Evolutionary conservation across 2,888 invertebrate genomes (phyloP).

Genomic region (Allacma fusca): DNA sequence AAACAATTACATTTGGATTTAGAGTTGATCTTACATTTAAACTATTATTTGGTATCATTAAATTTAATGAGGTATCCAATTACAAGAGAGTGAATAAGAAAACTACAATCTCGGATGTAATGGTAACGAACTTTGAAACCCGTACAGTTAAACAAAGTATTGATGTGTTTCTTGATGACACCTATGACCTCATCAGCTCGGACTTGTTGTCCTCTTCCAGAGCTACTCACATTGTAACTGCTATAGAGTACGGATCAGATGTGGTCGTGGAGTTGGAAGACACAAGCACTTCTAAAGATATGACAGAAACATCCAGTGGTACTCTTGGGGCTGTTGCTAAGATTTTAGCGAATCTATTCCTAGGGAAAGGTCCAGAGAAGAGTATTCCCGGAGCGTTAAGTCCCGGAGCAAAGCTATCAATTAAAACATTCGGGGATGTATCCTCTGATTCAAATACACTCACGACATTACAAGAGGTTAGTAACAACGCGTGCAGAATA

Average conservation of each 20-base stretch:
- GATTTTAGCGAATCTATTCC: not conserved
- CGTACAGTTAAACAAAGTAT: not conserved
- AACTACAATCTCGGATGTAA: not conserved
- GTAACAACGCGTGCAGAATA: too few relatives aligned
- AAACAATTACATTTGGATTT: constrained; percentile 1
- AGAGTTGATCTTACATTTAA: not conserved
- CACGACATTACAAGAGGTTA: not conserved
- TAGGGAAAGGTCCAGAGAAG: not conserved
- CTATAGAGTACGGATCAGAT: constrained; percentile 18
- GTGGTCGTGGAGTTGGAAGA: not conserved
- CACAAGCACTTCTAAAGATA: not conserved
- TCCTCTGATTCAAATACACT: not conserved
- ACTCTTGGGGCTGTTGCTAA: not conserved
- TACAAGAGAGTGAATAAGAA: not conserved
- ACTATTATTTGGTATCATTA: not conserved
- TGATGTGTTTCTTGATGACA: constrained; percentile 2
- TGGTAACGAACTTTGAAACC: not conserved
- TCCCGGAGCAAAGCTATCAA: not conserved
- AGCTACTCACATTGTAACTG: constrained; percentile 9
- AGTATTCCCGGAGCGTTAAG: not conserved
- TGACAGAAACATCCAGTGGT: not conserved
- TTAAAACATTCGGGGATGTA: not conserved
- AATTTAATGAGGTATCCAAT: not conserved
- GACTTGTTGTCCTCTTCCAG: not conserved
- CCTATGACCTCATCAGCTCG: not conserved